These are phyloP conservation scores for Tangara arthus DNA, from an alignment of 2,797 vertebrate genomes.

Conservation along the genomic window DNA sequence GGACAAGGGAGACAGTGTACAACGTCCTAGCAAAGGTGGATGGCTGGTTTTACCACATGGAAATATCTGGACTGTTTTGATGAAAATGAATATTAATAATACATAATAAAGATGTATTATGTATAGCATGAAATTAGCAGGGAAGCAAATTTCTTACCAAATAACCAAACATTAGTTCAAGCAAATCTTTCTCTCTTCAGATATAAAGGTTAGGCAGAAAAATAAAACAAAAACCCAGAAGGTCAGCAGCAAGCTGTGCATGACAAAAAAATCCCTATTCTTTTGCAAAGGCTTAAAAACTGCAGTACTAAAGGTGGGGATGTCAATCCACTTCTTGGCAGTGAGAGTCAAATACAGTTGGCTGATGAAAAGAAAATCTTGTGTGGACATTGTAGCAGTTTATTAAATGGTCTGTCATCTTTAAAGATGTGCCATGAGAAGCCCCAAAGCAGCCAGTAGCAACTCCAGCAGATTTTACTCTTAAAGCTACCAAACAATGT, in stretches of 20 bases:
- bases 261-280: not conserved
- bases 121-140: not conserved
- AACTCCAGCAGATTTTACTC: not conserved
- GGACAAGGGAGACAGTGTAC: too few species aligned
- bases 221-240: not conserved
- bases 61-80: not conserved
- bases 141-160: not conserved
- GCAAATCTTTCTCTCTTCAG: not conserved
- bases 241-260: not conserved
- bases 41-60: not conserved
- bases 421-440: not conserved
- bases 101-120: not conserved
- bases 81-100: not conserved
- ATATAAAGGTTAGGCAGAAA: not conserved
- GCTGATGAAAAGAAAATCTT: not conserved
- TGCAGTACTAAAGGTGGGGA: not conserved
- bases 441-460: not conserved
- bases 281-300: not conserved
- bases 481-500: not conserved
- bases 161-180: not conserved
- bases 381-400: not conserved
- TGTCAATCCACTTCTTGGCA: not conserved
- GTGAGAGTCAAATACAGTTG: not conserved
- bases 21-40: not conserved
- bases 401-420: not conserved